Percentiles rank a stretch among this genome's conserved stretches.
These are phyloP conservation scores for Proales similis DNA, from an alignment of 1,140 invertebrate species.

Conservation along the genomic window DNA sequence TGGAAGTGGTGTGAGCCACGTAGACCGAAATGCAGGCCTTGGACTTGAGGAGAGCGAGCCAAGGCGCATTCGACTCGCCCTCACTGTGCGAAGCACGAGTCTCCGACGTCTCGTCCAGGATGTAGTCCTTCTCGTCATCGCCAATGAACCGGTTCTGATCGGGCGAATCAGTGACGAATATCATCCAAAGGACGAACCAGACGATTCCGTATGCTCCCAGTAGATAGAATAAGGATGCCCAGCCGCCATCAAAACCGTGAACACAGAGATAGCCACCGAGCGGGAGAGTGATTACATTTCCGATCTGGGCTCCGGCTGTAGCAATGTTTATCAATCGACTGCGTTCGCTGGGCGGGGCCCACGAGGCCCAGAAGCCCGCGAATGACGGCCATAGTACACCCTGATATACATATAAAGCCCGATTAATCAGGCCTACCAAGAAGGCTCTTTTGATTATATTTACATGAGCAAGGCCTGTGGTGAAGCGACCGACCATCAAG, in stretches of 20 bases:
- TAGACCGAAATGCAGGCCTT: slow-evolving; percentile 83
- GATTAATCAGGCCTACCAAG: too few relatives aligned
- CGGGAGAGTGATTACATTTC: slow-evolving; percentile 31
- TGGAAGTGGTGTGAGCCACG: slow-evolving; percentile 78
- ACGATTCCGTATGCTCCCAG: slow-evolving; percentile 42
- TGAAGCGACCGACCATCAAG: slow-evolving; percentile 11
- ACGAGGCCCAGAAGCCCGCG: slow-evolving; percentile 43
- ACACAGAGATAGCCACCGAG: slow-evolving; percentile 23
- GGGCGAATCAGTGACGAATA: slow-evolving; percentile 45
- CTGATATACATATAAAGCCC: too few relatives aligned
- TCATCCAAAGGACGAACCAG: slow-evolving; percentile 47
- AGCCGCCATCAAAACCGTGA: slow-evolving; percentile 32
- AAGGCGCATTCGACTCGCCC: slow-evolving; percentile 50
- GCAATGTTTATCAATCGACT: slow-evolving; percentile 43
- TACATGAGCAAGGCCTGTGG: slow-evolving; percentile 24
- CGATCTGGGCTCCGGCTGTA: slow-evolving; percentile 43
- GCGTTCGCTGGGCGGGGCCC: slow-evolving; percentile 46
- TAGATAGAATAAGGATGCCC: slow-evolving; percentile 32
- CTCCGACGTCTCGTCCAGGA: slow-evolving; percentile 41
- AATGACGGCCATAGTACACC: slow-evolving; percentile 43
- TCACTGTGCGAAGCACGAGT: slow-evolving; percentile 7
- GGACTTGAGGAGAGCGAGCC: slow-evolving; percentile 69
- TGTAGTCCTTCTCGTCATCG: slow-evolving; percentile 46
- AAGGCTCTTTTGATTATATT: too few relatives aligned
- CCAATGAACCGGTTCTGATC: slow-evolving; percentile 44